Conservation (phyloP, 2,888 invertebrate species). For the Noctua fimbriata region DNA sequence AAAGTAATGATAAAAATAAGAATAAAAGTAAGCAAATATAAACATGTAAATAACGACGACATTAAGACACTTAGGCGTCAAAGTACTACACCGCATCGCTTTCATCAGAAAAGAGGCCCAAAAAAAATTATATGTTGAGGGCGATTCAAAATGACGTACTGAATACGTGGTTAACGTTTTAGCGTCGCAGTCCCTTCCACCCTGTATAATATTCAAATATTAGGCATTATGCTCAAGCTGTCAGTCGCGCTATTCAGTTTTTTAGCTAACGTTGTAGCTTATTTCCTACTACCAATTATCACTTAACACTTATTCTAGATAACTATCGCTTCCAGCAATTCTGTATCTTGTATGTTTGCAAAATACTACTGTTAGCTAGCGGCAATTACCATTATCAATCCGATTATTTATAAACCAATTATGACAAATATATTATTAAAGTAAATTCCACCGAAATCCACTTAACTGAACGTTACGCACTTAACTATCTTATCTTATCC, state of each 20-base stretch:
- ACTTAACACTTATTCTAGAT: constrained; percentile 19
- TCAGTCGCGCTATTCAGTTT: neutral
- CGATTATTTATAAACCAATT: constrained; percentile 35
- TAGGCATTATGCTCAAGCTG: neutral
- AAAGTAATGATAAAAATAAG: too few relatives aligned
- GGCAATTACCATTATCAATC: constrained; percentile 40
- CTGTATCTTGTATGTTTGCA: constrained; percentile 19
- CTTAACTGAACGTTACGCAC: constrained; percentile 4
- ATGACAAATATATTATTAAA: constrained; percentile 24
- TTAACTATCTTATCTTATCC: constrained; percentile 38
- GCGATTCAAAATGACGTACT: too few relatives aligned
- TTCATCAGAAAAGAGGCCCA: too few relatives aligned
- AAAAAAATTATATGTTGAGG: too few relatives aligned
- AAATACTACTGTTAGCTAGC: constrained; percentile 34
- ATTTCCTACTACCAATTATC: neutral
- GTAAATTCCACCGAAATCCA: constrained; percentile 19
- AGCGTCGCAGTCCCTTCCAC: neutral
- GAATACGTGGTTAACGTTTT: too few relatives aligned
- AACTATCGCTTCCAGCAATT: constrained; percentile 18
- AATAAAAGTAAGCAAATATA: too few relatives aligned
- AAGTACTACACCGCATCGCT: too few relatives aligned
- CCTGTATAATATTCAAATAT: neutral
- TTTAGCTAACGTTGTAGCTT: neutral
- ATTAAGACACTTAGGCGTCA: too few relatives aligned
- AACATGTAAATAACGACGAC: too few relatives aligned